Conservation (phyloP, 2,797 vertebrate species). For the Cossypha heuglini region DNA sequence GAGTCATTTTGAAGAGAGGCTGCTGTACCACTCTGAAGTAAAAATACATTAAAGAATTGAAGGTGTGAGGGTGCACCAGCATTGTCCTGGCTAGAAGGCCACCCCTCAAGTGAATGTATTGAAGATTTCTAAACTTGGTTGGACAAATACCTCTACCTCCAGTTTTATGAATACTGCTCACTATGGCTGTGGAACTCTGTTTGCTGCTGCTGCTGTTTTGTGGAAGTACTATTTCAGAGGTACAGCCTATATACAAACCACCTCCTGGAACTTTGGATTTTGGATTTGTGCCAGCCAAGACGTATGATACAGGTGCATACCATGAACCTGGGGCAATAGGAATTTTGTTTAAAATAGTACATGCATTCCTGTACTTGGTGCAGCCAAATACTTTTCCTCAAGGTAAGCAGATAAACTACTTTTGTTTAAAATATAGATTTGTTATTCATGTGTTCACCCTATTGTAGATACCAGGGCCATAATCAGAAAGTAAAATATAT, state of each 20-base stretch:
- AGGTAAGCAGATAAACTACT: slow-evolving; percentile 78
- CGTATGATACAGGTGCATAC: slow-evolving; percentile 87
- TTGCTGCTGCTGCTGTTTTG: slow-evolving; percentile 76
- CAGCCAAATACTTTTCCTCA: slow-evolving; percentile 90
- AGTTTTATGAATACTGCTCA: slow-evolving; percentile 58
- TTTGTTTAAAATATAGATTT: not conserved
- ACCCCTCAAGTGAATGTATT: not conserved
- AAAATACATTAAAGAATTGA: not conserved
- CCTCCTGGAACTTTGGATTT: slow-evolving; percentile 82
- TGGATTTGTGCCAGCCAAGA: slow-evolving; percentile 83
- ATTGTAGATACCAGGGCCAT: not conserved
- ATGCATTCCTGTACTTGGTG: slow-evolving; percentile 84
- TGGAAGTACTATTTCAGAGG: slow-evolving; percentile 73
- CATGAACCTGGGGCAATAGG: slow-evolving; percentile 77
- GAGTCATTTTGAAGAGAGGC: slow-evolving; percentile 29
- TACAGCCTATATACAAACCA: slow-evolving; percentile 65
- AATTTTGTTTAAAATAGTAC: slow-evolving; percentile 87
- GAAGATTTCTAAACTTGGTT: not conserved
- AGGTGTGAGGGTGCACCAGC: slow-evolving; percentile 11
- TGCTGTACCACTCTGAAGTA: not conserved
- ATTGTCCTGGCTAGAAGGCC: not conserved
- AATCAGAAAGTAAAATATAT: not conserved
- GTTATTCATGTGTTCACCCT: not conserved
- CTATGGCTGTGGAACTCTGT: slow-evolving; percentile 75
- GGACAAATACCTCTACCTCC: slow-evolving; percentile 40